Evolutionary conservation across 2,113 vertebrate species (phyloP).

Genomic region (Peromyscus californicus): DNA sequence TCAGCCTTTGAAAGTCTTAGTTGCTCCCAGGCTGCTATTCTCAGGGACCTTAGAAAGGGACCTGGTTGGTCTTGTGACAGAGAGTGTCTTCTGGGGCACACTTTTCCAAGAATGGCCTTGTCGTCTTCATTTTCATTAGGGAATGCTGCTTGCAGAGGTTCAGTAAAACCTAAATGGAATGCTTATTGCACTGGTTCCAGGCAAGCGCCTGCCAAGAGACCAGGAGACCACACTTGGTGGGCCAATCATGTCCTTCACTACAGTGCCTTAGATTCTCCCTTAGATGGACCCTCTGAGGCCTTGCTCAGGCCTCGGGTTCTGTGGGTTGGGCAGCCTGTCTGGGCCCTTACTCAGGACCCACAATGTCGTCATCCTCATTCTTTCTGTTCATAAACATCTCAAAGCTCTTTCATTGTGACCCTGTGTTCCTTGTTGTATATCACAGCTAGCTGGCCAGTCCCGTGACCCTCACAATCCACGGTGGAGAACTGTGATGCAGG

Average conservation of each 20-base stretch:
- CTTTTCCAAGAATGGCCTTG: constrained; percentile 73
- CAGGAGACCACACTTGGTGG: constrained; percentile 42
- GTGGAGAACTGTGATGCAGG: background rate
- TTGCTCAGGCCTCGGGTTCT: background rate
- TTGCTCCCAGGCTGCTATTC: constrained; percentile 76
- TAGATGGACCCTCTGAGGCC: constrained; percentile 19
- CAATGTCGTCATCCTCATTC: background rate
- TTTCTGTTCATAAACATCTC: background rate
- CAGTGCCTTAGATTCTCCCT: constrained; percentile 75
- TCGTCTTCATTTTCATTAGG: constrained; percentile 66
- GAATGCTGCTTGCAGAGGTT: constrained; percentile 41
- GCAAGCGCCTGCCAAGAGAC: constrained; percentile 20
- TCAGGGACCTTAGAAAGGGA: constrained; percentile 74
- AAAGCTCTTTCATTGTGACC: constrained; percentile 20
- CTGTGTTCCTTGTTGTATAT: background rate
- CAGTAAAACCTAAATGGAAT: background rate
- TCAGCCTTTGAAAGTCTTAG: constrained; percentile 76
- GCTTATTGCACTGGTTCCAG: constrained; percentile 36
- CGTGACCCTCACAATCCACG: background rate
- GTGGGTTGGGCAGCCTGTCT: constrained; percentile 38
- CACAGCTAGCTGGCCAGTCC: background rate
- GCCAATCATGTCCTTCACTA: constrained; percentile 64
- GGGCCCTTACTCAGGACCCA: constrained; percentile 63
- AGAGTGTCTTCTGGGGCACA: background rate
- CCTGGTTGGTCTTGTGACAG: constrained; percentile 68